Conservation (phyloP, 1,140 invertebrate species). For the Sycophila sp. region DNA sequence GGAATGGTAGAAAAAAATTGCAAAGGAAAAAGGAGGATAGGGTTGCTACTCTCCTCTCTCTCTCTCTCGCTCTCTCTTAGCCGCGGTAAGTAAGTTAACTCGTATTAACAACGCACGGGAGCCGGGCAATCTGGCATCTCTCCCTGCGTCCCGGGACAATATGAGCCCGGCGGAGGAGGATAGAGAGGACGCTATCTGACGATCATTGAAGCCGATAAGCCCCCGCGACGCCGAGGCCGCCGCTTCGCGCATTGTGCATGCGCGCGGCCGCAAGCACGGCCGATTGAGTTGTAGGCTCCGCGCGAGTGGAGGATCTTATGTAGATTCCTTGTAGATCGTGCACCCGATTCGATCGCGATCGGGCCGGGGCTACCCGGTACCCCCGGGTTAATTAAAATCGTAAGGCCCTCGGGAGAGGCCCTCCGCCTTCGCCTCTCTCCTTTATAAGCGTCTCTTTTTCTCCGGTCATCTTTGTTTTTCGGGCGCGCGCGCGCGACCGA, state of each 20-base stretch:
- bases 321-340: conserved; percentile 70
- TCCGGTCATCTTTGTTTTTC: conserved; percentile 30
- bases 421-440: conserved; percentile 33
- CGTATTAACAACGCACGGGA: conserved; percentile 40
- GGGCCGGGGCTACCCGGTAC: conserved; percentile 51
- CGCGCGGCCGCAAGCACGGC: conserved; percentile 28
- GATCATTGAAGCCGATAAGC: conserved; percentile 60
- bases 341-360: conserved; percentile 69
- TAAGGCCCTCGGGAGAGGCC: conserved; percentile 52
- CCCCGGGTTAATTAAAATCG: conserved; percentile 68
- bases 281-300: conserved; percentile 64
- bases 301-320: conserved; percentile 69
- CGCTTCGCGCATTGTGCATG: conserved; percentile 51
- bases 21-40: background rate
- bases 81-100: conserved; percentile 34
- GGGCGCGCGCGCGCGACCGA: background rate
- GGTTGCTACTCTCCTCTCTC: background rate
- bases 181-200: conserved; percentile 56
- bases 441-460: conserved; percentile 22
- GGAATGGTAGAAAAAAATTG: conserved; percentile 22
- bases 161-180: conserved; percentile 51
- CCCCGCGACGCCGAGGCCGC: conserved; percentile 40
- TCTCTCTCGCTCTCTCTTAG: background rate
- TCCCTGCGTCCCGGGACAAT: conserved; percentile 52
- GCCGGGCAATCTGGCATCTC: conserved; percentile 35